Conservation (phyloP, 2,113 vertebrate genomes). For the Motacilla alba region DNA sequence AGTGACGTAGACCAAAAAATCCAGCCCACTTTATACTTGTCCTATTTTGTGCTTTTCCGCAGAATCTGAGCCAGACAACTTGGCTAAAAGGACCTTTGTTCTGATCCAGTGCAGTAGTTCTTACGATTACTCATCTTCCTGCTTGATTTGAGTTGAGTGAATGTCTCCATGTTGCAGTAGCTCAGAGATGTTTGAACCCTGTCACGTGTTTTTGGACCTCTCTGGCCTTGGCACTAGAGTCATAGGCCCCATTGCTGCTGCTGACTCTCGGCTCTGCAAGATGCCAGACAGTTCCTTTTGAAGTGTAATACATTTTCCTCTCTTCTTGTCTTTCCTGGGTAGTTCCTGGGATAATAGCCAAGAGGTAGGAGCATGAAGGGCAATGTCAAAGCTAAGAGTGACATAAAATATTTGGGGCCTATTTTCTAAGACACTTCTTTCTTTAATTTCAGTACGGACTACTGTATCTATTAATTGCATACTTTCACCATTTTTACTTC, state of each 20-base stretch:
- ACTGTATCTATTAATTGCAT: background rate
- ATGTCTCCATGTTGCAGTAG: background rate
- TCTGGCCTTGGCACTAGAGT: background rate
- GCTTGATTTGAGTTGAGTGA: background rate
- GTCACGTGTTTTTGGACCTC: background rate
- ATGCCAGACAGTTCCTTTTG: background rate
- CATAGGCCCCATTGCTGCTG: background rate
- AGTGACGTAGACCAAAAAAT: background rate
- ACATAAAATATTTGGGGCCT: background rate
- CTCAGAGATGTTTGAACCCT: background rate
- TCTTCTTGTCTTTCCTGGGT: background rate
- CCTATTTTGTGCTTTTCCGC: background rate
- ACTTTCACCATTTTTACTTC: background rate
- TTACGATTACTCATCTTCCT: background rate
- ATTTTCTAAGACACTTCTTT: background rate
- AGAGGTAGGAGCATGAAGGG: background rate
- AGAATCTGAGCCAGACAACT: background rate
- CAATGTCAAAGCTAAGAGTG: background rate
- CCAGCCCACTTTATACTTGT: background rate
- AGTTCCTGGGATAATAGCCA: background rate
- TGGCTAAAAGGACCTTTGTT: background rate
- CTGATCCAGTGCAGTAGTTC: background rate
- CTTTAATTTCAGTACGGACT: background rate
- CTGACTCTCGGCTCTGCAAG: background rate
- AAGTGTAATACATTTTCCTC: background rate